phyloP scores from a whole-genome alignment of 2,113 vertebrate genomes.

The Pseudopipra pipra region DNA sequence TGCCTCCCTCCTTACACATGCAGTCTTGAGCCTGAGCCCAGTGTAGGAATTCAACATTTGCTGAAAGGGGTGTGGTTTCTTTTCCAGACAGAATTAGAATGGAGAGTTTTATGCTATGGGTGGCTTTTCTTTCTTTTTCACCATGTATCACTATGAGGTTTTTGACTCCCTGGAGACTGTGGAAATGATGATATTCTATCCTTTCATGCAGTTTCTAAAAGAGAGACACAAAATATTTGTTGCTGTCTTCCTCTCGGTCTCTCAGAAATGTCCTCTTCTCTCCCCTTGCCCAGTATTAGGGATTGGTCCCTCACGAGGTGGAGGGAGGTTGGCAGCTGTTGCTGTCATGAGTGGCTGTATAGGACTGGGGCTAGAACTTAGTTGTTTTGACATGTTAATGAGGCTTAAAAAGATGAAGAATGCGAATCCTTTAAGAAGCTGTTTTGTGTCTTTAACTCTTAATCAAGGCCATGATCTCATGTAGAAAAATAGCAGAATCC shows the following conservation, averaged over 20 bases:
- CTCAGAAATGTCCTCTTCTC: not conserved
- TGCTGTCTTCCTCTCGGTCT: not conserved
- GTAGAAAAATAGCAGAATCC: constrained; percentile 86
- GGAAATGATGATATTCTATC: not conserved
- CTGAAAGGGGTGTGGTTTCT: not conserved
- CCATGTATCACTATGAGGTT: not conserved
- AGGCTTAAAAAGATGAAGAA: not conserved
- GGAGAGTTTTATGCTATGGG: not conserved
- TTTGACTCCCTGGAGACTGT: not conserved
- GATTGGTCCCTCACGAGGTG: not conserved
- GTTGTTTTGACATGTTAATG: constrained; percentile 10
- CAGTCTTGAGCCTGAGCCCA: constrained; percentile 12
- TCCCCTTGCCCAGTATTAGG: not conserved
- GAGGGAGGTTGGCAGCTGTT: constrained; percentile 5
- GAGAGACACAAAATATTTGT: not conserved
- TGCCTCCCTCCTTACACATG: not conserved
- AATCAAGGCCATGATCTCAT: constrained; percentile 85
- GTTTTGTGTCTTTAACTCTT: constrained; percentile 59
- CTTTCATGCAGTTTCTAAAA: not conserved
- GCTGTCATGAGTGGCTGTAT: not conserved
- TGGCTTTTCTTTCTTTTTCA: not conserved
- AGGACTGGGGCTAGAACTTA: not conserved
- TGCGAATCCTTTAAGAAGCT: constrained; percentile 18
- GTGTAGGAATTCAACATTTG: not conserved
- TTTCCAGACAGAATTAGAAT: not conserved